phyloP scores from a whole-genome alignment of 2,113 vertebrate genomes.

The Cichladusa arquata region DNA sequence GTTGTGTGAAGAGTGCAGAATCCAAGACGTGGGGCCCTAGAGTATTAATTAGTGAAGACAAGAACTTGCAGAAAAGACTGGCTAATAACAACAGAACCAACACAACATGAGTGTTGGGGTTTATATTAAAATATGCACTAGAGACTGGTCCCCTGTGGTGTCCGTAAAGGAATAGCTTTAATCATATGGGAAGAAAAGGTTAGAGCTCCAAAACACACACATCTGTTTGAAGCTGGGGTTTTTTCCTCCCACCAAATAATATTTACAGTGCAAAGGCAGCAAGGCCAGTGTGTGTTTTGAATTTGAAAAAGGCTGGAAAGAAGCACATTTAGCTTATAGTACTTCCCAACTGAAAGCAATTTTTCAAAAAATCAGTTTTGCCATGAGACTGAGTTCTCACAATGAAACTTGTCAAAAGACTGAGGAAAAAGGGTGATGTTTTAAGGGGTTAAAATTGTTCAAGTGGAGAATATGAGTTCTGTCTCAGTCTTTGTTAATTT shows the following conservation, averaged over 20 bases:
- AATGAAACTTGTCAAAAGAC: conserved; percentile 50
- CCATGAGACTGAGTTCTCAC: not conserved
- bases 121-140: conserved; percentile 87
- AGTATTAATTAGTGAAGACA: conserved; percentile 90
- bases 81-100: conserved; percentile 89
- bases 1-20: conserved; percentile 85
- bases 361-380: conserved; percentile 40
- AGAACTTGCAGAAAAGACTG: conserved; percentile 85
- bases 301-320: conserved; percentile 75
- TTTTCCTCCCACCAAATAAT: conserved; percentile 79
- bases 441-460: conserved; percentile 33
- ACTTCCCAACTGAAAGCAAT: conserved; percentile 45
- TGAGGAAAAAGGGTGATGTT: not conserved
- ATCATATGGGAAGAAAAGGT: conserved; percentile 88
- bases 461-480: not conserved
- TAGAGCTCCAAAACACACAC: conserved; percentile 85
- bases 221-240: conserved; percentile 81
- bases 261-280: conserved; percentile 83
- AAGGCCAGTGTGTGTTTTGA: conserved; percentile 81
- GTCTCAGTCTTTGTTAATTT: not conserved
- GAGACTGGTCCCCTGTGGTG: conserved; percentile 86
- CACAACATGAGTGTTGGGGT: conserved; percentile 85
- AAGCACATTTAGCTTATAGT: conserved; percentile 64
- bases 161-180: conserved; percentile 86
- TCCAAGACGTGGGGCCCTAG: conserved; percentile 85